A percentile compares a stretch with the other conserved stretches of the same genome.
Conservation (phyloP, 2,797 vertebrate genomes). For the Otus scops region DNA sequence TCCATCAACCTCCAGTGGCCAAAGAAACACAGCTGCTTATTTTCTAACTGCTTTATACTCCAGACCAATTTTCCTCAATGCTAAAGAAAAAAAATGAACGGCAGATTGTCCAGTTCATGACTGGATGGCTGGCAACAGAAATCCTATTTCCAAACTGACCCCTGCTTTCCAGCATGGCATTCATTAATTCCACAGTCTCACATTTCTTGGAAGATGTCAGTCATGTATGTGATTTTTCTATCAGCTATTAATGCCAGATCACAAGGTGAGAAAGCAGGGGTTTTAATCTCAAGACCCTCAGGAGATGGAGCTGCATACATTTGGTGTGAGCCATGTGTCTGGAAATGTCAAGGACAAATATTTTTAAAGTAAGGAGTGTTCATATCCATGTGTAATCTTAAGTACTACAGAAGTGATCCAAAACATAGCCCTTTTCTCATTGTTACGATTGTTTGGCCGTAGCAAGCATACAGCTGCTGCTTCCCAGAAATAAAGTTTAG, state of each 20-base stretch:
- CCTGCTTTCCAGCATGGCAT: conserved; percentile 38
- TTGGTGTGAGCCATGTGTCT: conserved; percentile 63
- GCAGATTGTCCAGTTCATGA: conserved; percentile 57
- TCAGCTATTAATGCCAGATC: conserved; percentile 70
- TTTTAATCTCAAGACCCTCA: conserved; percentile 71
- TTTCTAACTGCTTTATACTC: conserved; percentile 27
- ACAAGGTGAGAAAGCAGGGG: conserved; percentile 69
- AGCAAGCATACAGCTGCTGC: not conserved
- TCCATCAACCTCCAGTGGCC: conserved; percentile 15
- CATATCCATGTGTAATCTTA: conserved; percentile 5
- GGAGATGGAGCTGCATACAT: conserved; percentile 68
- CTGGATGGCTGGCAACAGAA: conserved; percentile 56
- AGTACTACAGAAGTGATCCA: conserved; percentile 1
- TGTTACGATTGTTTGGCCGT: not conserved
- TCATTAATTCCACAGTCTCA: conserved; percentile 56
- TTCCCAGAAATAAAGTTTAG: not conserved
- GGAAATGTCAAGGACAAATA: conserved; percentile 70
- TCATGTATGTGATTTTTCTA: conserved; percentile 56
- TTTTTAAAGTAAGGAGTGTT: conserved; percentile 48
- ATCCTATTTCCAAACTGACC: conserved; percentile 66
- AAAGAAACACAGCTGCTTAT: not conserved
- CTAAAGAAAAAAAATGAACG: not conserved
- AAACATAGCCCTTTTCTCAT: not conserved
- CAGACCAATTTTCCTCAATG: not conserved
- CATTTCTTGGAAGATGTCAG: conserved; percentile 63